phyloP scores from a whole-genome alignment of 2,888 invertebrate species.

The Calameuta idolon region DNA sequence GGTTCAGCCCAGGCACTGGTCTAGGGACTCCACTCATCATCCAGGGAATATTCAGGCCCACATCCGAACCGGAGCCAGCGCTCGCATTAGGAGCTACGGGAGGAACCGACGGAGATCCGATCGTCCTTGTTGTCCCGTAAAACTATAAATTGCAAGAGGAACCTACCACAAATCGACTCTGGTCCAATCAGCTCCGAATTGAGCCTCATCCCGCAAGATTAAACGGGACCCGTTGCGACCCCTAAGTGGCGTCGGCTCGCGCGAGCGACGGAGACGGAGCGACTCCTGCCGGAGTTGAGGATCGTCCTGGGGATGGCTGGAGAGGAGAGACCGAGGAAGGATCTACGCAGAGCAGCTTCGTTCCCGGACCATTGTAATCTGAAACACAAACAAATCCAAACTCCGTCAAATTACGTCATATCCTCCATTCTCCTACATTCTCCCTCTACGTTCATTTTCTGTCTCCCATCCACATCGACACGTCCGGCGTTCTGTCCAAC shows the following conservation, averaged over 20 bases:
- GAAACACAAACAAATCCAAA: slow-evolving; percentile 50
- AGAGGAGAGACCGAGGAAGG: slow-evolving; percentile 26
- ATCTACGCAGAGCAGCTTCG: slow-evolving; percentile 28
- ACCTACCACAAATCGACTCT: neutral
- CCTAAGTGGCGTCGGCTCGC: neutral
- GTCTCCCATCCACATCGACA: neutral
- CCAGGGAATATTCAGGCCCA: too few species aligned
- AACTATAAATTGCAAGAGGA: too few species aligned
- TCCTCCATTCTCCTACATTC: slow-evolving; percentile 9
- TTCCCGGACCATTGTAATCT: slow-evolving; percentile 45
- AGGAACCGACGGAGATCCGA: too few species aligned
- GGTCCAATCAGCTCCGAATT: slow-evolving; percentile 24
- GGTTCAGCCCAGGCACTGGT: too few species aligned
- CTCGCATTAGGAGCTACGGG: too few species aligned
- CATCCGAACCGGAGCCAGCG: too few species aligned
- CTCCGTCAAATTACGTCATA: slow-evolving; percentile 33
- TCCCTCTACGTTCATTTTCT: neutral
- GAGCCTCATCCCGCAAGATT: slow-evolving; percentile 29
- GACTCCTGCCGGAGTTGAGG: too few species aligned
- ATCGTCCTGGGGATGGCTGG: neutral
- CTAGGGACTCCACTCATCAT: too few species aligned
- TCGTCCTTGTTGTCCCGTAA: too few species aligned
- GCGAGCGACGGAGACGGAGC: neutral
- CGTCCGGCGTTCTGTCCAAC: slow-evolving; percentile 9
- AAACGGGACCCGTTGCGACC: slow-evolving; percentile 15